Evolutionary conservation across 2,888 invertebrate species (phyloP).

Genomic region (Eupithecia abbreviata): DNA sequence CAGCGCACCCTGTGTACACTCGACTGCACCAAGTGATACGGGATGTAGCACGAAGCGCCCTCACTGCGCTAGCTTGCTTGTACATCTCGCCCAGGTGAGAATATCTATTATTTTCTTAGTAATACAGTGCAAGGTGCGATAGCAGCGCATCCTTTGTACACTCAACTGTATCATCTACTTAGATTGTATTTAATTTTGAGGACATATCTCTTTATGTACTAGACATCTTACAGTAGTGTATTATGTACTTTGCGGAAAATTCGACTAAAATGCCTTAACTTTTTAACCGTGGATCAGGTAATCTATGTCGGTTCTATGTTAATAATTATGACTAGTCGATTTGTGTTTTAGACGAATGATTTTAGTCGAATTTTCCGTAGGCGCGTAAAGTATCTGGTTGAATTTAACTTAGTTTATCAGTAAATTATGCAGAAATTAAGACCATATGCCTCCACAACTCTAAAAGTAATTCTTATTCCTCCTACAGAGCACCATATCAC

Average conservation of each 20-base stretch:
- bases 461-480: background rate
- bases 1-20: slow-evolving; percentile 50
- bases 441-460: background rate
- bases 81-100: slow-evolving; percentile 31
- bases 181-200: slow-evolving; percentile 13
- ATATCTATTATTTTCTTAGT: background rate
- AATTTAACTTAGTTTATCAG: background rate
- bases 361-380: too few species aligned
- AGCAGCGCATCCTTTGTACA: slow-evolving; percentile 50
- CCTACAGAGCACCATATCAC: slow-evolving; percentile 55
- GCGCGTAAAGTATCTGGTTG: background rate
- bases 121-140: slow-evolving; percentile 29
- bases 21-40: slow-evolving; percentile 50
- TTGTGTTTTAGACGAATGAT: too few species aligned
- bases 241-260: too few species aligned
- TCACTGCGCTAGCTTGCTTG: slow-evolving; percentile 52
- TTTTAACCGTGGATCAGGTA: too few species aligned
- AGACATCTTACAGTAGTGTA: background rate
- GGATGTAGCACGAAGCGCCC: slow-evolving; percentile 45
- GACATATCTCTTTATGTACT: background rate
- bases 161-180: slow-evolving; percentile 49
- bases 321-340: too few species aligned
- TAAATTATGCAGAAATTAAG: background rate
- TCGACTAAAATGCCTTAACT: too few species aligned
- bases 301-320: too few species aligned